Evolutionary conservation across 2,888 invertebrate species (phyloP).

Genomic region (Eristalis pertinax): DNA sequence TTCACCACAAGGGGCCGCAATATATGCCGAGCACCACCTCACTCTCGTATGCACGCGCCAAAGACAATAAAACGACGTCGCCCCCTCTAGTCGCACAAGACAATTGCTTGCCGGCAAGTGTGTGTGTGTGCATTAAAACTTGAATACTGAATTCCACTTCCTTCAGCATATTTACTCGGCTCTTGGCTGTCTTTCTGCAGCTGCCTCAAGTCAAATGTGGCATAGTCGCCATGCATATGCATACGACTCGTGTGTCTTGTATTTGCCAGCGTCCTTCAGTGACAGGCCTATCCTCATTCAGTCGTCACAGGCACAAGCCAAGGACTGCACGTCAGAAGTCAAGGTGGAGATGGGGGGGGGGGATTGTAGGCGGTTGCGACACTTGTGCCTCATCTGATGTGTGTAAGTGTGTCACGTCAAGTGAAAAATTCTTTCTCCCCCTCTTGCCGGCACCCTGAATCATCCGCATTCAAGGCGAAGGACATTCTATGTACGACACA

Average conservation of each 20-base stretch:
- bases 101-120: neutral
- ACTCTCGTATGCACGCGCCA: too few species aligned
- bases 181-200: neutral
- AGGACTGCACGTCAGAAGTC: slow-evolving; percentile 10
- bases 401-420: too few species aligned
- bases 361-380: too few species aligned
- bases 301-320: neutral
- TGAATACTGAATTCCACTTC: slow-evolving; percentile 32
- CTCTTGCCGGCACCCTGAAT: neutral
- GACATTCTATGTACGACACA: neutral
- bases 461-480: slow-evolving; percentile 44
- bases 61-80: neutral
- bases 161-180: slow-evolving; percentile 26
- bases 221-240: slow-evolving; percentile 23
- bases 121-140: slow-evolving; percentile 10
- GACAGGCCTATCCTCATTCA: neutral
- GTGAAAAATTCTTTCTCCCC: neutral
- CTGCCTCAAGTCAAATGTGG: neutral
- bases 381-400: slow-evolving; percentile 14
- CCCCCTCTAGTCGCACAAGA: neutral
- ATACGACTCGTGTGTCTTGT: neutral
- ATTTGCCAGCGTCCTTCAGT: slow-evolving; percentile 19
- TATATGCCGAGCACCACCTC: too few species aligned
- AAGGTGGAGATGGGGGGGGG: neutral
- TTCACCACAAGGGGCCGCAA: neutral